Percentiles rank a stretch among this genome's conserved stretches.
Conservation (phyloP, 2,888 invertebrate genomes). For the Heliconius sara region DNA sequence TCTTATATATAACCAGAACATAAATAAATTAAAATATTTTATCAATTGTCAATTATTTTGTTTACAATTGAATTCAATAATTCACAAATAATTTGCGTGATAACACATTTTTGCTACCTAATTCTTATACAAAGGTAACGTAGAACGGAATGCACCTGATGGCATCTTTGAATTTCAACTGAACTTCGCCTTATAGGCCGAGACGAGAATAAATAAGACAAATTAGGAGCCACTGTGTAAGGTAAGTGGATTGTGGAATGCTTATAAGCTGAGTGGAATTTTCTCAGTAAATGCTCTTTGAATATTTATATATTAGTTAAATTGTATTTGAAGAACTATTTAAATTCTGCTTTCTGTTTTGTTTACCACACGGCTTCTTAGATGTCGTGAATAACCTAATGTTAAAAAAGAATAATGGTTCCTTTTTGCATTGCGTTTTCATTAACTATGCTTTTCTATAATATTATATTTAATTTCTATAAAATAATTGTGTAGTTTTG, state of each 20-base stretch:
- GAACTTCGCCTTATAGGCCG: constrained; percentile 9
- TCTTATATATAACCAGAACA: too few relatives aligned
- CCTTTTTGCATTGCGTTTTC: not conserved
- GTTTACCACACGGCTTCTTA: not conserved
- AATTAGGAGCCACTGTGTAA: constrained; percentile 13
- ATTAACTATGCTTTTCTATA: not conserved
- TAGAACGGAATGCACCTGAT: constrained; percentile 10
- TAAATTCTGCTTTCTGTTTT: not conserved
- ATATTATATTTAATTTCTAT: not conserved
- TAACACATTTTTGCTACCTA: not conserved
- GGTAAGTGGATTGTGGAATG: constrained; percentile 25
- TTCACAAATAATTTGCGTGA: not conserved
- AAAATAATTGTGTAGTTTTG: not conserved
- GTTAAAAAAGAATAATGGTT: not conserved
- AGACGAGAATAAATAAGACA: not conserved
- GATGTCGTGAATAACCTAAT: not conserved
- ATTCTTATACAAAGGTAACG: not conserved
- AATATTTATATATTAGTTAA: not conserved
- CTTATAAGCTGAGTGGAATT: not conserved
- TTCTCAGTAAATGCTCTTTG: not conserved
- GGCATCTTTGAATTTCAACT: constrained; percentile 19
- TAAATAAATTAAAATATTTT: not conserved
- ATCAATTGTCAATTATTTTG: too few relatives aligned
- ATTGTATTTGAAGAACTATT: not conserved
- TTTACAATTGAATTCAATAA: constrained; percentile 4